Percentiles rank a stretch among this genome's conserved stretches.
phyloP scores from a whole-genome alignment of 2,888 invertebrate species.

The Hipparchia sbordonii region DNA sequence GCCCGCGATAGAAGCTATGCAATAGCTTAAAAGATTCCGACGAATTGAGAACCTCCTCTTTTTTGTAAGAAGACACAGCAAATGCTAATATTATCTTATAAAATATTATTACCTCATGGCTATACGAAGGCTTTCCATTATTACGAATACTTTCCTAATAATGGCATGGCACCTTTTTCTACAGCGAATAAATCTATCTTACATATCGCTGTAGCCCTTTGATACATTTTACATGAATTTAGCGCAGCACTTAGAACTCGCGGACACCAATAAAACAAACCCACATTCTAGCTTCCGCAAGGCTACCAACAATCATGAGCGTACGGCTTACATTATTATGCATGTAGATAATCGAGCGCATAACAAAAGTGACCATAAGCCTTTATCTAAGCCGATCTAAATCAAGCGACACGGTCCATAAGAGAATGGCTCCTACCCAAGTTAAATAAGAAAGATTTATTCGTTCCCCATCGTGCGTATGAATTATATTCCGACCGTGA shows the following conservation, averaged over 20 bases:
- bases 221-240: background rate
- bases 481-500: constrained; percentile 57
- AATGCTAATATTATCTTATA: too few relatives aligned
- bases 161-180: too few relatives aligned
- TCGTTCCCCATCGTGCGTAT: constrained; percentile 45
- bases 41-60: too few relatives aligned
- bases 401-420: constrained; percentile 47
- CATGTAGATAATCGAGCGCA: constrained; percentile 30
- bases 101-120: too few relatives aligned
- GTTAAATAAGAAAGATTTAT: constrained; percentile 50
- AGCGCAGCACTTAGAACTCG: background rate
- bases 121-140: too few relatives aligned
- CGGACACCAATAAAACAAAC: constrained; percentile 14
- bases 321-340: constrained; percentile 25
- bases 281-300: constrained; percentile 19
- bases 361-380: constrained; percentile 36
- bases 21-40: too few relatives aligned
- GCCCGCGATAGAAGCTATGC: too few relatives aligned
- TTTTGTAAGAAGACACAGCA: too few relatives aligned
- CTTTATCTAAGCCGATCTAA: constrained; percentile 44
- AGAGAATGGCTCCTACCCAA: constrained; percentile 42
- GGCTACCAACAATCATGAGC: constrained; percentile 22
- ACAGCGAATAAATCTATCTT: too few relatives aligned
- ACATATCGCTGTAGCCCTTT: too few relatives aligned
- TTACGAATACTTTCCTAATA: too few relatives aligned